A percentile compares a stretch with the other conserved stretches of the same genome.
Conservation (phyloP, 2,888 invertebrate genomes). For the Mesorhabditis spiculigera region DNA sequence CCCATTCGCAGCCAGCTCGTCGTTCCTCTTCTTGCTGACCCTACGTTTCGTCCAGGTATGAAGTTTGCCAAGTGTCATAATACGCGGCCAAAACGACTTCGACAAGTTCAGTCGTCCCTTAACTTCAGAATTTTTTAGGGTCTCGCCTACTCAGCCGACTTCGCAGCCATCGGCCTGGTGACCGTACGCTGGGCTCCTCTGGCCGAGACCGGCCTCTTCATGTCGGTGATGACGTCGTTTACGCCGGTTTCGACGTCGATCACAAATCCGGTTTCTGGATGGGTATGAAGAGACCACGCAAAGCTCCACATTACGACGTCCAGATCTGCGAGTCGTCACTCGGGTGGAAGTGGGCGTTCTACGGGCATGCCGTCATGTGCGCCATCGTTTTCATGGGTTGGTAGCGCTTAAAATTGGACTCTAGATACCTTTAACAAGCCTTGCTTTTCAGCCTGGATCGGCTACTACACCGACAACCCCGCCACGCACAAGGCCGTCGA, state of each 20-base stretch:
- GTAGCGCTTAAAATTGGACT: too few species aligned
- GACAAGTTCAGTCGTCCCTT: too few species aligned
- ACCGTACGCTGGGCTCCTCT: constrained; percentile 49
- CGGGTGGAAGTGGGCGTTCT: constrained; percentile 53
- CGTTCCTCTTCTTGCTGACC: constrained; percentile 23
- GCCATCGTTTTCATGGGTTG: constrained; percentile 23
- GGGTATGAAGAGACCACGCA: constrained; percentile 18
- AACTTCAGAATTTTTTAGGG: constrained; percentile 20
- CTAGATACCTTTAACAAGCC: too few species aligned
- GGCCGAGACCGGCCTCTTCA: constrained; percentile 45
- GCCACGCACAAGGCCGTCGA: constrained; percentile 23
- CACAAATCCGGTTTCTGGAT: constrained; percentile 48
- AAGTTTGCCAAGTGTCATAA: background rate
- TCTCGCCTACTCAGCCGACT: constrained; percentile 38
- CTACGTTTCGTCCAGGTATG: constrained; percentile 34
- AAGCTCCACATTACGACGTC: constrained; percentile 7
- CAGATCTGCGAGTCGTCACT: constrained; percentile 35
- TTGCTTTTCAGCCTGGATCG: too few species aligned
- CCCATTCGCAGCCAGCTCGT: constrained; percentile 28
- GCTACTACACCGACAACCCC: constrained; percentile 38
- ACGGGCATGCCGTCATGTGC: constrained; percentile 33
- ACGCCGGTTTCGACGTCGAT: constrained; percentile 41
- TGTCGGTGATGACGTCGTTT: constrained; percentile 49
- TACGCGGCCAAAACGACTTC: too few species aligned
- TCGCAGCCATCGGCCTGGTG: constrained; percentile 41